Evolutionary conservation across 2,113 vertebrate genomes (phyloP).

Genomic region (Phylloscopus whistleri): DNA sequence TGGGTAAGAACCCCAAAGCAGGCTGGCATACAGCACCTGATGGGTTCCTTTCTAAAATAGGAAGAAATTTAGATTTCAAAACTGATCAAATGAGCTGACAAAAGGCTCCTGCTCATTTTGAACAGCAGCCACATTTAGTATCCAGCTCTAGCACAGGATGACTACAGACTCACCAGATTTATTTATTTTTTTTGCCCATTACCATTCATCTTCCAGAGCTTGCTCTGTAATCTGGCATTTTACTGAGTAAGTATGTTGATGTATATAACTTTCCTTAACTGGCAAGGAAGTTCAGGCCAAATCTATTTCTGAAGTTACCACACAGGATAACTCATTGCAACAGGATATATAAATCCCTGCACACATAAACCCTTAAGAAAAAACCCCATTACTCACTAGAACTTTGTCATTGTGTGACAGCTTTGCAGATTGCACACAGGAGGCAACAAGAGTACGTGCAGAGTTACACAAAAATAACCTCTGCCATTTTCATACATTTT

Average conservation of each 20-base stretch:
- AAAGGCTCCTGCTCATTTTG: not conserved
- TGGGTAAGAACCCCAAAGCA: not conserved
- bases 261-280: not conserved
- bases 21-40: rapidly evolving
- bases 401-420: constrained; percentile 42
- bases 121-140: not conserved
- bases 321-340: not conserved
- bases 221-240: not conserved
- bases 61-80: not conserved
- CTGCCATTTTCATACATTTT: not conserved
- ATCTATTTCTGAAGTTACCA: constrained; percentile 18
- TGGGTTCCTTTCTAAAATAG: not conserved
- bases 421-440: not conserved
- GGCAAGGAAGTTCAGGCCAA: not conserved
- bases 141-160: rapidly evolving
- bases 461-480: not conserved
- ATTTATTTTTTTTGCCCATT: not conserved
- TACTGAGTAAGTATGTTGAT: not conserved
- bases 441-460: not conserved
- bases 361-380: not conserved
- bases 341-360: not conserved
- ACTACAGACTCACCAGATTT: not conserved
- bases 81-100: not conserved
- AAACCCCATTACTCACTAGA: constrained; percentile 8
- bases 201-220: not conserved